Evolutionary conservation across 2,797 vertebrate species (phyloP), one percentile per base, ranked within the genome.

Genomic region (Pseudomugil gertrudae): DNA sequence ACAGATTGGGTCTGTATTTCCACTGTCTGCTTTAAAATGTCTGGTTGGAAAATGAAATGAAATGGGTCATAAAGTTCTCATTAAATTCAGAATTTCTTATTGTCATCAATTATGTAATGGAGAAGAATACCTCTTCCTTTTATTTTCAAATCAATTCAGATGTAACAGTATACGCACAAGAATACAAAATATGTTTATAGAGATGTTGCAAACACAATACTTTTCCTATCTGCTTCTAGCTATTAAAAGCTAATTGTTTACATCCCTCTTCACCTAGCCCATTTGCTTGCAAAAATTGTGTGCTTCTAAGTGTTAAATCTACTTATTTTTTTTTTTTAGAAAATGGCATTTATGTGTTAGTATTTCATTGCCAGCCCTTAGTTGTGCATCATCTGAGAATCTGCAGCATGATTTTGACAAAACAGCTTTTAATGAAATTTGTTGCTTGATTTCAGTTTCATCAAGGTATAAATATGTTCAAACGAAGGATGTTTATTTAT

Each of bases 21-120:
- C 65, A 48, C 15, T 72, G 57, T 45, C 52, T 70, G 52, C 72
- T 69, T 74, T 60, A 30, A 79, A 85, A 71, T 59, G 57, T 65
- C 68, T 79, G 48, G 70, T 80, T 74, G 70, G 69, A 82, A 76
- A 87, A 82, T 74, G n/a, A 73, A 80, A 82, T 67, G 64, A 89
- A 81, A 64, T 76, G 78, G 79, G 80, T 85, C 79, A 89, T 89
- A 81, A 88, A 84, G 63, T 84, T 90, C 79, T 75, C 57, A 87
- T 87, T 78, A 69, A 58, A 59, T 71, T 78, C 66, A 76, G 38
- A n/a, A n/a, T n/a, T n/a, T 64, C 83, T 61, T 55, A 35, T 43
- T 80, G 71, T 84, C 71, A 88, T 89, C 72, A 87, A 81, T 83
- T 80, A 85, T 89, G 72, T 63, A 81, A 74, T 69, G 72, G 47